Percentiles rank a stretch among this genome's conserved stretches.
Conservation (phyloP, 2,797 vertebrate genomes). For the Cirrhinus molitorella region DNA sequence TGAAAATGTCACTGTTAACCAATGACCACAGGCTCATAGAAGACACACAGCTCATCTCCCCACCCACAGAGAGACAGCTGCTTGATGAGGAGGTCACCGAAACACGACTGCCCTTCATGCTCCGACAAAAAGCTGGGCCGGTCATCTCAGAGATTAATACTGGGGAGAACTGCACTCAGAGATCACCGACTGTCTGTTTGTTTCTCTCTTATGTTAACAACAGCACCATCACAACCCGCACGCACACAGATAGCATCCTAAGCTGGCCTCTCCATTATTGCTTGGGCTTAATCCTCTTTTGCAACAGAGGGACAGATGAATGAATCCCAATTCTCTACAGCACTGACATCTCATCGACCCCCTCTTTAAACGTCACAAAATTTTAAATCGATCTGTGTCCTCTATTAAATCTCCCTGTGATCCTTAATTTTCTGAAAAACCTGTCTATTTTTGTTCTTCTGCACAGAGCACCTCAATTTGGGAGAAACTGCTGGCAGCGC, state of each 20-base stretch:
- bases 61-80: constrained; percentile 56
- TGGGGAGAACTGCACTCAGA: constrained; percentile 1
- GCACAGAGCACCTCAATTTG: constrained; percentile 16
- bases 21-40: constrained; percentile 21
- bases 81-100: constrained; percentile 31
- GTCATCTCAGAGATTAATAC: constrained; percentile 39
- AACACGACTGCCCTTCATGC: constrained; percentile 7
- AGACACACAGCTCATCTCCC: constrained; percentile 35
- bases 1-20: constrained; percentile 38
- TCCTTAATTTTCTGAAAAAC: constrained; percentile 47
- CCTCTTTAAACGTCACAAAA: constrained; percentile 24
- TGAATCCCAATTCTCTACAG: constrained; percentile 1
- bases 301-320: constrained; percentile 30
- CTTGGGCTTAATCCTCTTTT: constrained; percentile 47
- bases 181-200: constrained; percentile 41
- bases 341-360: constrained; percentile 14
- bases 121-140: constrained; percentile 21
- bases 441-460: constrained; percentile 31
- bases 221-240: constrained; percentile 3
- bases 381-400: constrained; percentile 45
- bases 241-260: constrained; percentile 13
- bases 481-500: neutral
- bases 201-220: constrained; percentile 42
- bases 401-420: constrained; percentile 38
- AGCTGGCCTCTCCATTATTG: constrained; percentile 31